phyloP scores from a whole-genome alignment of 92 coral and sea anemone genomes.

The Heteractis magnifica region DNA sequence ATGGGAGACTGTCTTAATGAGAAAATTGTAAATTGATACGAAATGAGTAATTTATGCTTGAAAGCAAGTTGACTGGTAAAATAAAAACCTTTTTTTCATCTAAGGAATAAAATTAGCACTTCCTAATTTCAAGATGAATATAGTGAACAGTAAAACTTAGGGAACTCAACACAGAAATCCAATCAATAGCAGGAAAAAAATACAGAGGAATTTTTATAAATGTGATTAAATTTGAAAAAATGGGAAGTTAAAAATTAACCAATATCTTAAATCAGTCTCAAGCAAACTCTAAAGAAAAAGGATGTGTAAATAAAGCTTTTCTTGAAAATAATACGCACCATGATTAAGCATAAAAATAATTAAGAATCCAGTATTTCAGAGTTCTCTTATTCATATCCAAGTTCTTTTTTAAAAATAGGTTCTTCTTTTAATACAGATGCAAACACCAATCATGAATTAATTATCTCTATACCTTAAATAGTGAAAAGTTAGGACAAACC shows the following conservation, averaged over 20 bases:
- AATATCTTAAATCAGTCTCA: slow-evolving; percentile 5
- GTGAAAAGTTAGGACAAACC: slow-evolving; percentile 16
- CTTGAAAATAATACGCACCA: neutral
- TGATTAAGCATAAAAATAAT: neutral
- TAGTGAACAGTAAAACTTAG: neutral
- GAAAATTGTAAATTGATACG: slow-evolving; percentile 17
- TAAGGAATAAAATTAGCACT: slow-evolving; percentile 10
- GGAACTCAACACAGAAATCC: slow-evolving; percentile 16
- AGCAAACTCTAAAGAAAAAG: slow-evolving; percentile 14
- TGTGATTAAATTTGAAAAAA: slow-evolving; percentile 14
- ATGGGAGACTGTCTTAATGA: slow-evolving; percentile 12
- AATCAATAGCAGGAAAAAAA: neutral
- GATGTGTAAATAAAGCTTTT: slow-evolving; percentile 1
- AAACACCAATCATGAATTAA: slow-evolving; percentile 25
- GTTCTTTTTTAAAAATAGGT: neutral
- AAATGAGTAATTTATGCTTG: slow-evolving; percentile 22
- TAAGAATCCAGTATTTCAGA: neutral
- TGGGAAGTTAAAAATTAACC: slow-evolving; percentile 17
- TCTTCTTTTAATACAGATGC: slow-evolving; percentile 11
- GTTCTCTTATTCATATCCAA: neutral
- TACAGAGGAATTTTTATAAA: neutral
- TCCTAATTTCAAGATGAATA: slow-evolving; percentile 14
- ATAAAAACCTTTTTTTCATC: neutral
- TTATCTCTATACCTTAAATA: slow-evolving; percentile 23
- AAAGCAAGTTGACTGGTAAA: slow-evolving; percentile 12